These are phyloP conservation scores for Oncorhynchus tshawytscha DNA, from an alignment of 2,113 vertebrate species.

Conservation along the genomic window DNA sequence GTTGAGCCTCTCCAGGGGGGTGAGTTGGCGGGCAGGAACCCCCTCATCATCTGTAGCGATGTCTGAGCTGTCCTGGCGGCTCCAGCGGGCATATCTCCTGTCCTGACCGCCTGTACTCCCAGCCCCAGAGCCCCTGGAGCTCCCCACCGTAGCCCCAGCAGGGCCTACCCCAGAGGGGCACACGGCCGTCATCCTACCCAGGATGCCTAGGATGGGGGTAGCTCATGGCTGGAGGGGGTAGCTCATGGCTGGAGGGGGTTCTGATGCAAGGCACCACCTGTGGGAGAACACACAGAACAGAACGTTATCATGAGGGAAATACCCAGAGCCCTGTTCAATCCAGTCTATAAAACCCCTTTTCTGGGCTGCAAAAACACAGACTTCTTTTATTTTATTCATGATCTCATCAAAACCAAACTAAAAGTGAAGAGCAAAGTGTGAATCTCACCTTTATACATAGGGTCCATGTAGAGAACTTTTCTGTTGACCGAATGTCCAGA, in stretches of 20 bases:
- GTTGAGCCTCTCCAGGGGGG: constrained; percentile 88
- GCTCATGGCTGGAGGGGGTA: constrained; percentile 59
- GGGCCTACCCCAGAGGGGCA: constrained; percentile 72
- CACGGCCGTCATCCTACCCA: constrained; percentile 86
- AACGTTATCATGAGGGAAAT: no score
- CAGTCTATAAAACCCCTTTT: neutral
- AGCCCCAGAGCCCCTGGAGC: constrained; percentile 31
- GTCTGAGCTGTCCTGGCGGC: constrained; percentile 81
- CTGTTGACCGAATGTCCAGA: neutral
- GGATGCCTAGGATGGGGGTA: constrained; percentile 57
- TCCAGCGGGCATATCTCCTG: constrained; percentile 70
- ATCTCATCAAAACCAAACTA: neutral
- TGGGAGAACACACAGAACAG: neutral
- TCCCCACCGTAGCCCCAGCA: constrained; percentile 42
- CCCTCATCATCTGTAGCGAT: constrained; percentile 77
- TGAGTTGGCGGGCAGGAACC: constrained; percentile 74
- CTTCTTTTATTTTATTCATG: no score
- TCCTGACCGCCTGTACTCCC: constrained; percentile 39
- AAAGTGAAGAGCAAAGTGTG: neutral
- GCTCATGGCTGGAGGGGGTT: constrained; percentile 56
- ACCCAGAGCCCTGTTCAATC: neutral
- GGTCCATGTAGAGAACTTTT: neutral
- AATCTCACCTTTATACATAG: constrained; percentile 1
- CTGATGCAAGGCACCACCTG: constrained; percentile 9
- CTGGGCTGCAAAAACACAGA: neutral